Evolutionary conservation across 2,797 vertebrate genomes (phyloP).

Genomic region (Tinamus major): DNA sequence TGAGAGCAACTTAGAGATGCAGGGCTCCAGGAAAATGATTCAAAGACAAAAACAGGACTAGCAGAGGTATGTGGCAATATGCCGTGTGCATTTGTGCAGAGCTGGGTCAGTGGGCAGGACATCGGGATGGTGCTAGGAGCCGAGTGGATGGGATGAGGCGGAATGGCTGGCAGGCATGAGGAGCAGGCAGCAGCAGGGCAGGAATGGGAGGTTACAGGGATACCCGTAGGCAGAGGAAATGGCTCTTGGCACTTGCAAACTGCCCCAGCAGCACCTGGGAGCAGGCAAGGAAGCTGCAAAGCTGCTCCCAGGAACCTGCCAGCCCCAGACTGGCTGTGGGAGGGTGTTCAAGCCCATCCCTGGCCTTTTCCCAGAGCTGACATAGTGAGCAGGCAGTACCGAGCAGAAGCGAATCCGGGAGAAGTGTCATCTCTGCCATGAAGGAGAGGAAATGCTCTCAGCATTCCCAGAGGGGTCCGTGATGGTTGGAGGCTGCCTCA

Average conservation of each 20-base stretch:
- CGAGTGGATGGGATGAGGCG: background rate
- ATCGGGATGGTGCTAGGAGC: accelerated
- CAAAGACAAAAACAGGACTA: background rate
- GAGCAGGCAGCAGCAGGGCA: background rate
- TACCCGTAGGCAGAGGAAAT: background rate
- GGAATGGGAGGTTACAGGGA: background rate
- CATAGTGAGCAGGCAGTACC: background rate
- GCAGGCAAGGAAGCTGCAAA: background rate
- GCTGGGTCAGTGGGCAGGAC: accelerated
- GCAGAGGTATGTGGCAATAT: background rate
- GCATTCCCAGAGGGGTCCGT: background rate
- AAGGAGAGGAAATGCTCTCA: background rate
- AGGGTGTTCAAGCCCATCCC: background rate
- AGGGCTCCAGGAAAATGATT: background rate
- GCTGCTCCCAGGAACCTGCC: background rate
- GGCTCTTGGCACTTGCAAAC: background rate
- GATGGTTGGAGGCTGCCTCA: background rate
- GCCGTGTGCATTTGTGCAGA: background rate
- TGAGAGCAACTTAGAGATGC: constrained; percentile 32
- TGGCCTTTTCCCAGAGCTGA: background rate
- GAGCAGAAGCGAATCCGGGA: background rate
- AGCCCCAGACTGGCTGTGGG: background rate
- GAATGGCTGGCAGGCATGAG: accelerated
- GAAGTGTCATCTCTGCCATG: background rate
- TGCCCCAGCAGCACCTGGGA: background rate